Conservation (phyloP, 2,888 invertebrate species). For the Dolichopus griseipennis region DNA sequence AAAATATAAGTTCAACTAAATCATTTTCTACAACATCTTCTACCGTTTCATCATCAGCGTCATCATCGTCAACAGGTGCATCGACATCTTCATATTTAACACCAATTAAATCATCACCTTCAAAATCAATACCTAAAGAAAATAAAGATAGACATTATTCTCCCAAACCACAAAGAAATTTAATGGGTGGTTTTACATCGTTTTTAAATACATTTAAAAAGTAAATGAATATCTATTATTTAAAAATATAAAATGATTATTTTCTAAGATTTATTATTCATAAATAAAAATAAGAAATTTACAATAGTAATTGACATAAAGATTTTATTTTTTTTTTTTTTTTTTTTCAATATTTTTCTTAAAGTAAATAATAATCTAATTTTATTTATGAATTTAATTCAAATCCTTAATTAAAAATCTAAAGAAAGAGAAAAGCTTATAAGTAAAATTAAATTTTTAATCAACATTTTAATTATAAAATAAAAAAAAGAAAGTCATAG, state of each 20-base stretch:
- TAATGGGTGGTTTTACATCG: background rate
- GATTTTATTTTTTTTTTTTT: background rate
- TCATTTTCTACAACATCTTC: background rate
- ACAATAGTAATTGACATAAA: background rate
- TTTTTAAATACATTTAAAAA: constrained; percentile 2
- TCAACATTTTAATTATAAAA: too few relatives aligned
- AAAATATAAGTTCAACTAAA: background rate
- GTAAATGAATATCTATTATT: background rate
- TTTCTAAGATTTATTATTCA: background rate
- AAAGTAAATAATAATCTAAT: too few relatives aligned
- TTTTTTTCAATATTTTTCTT: background rate
- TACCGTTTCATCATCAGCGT: background rate
- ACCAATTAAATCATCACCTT: background rate
- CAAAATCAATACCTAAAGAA: background rate
- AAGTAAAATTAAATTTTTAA: too few relatives aligned
- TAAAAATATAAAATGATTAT: too few relatives aligned
- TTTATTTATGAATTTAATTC: too few relatives aligned
- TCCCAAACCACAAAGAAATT: background rate
- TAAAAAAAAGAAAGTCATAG: too few relatives aligned
- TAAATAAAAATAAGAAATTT: background rate
- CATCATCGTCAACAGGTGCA: background rate
- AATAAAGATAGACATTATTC: background rate
- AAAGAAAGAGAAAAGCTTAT: too few relatives aligned
- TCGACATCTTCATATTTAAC: background rate
- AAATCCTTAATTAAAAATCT: too few relatives aligned